A percentile compares a stretch with the other conserved stretches of the same genome.
phyloP scores from a whole-genome alignment of 2,113 vertebrate species.

The Microcebus ravelobensis region DNA sequence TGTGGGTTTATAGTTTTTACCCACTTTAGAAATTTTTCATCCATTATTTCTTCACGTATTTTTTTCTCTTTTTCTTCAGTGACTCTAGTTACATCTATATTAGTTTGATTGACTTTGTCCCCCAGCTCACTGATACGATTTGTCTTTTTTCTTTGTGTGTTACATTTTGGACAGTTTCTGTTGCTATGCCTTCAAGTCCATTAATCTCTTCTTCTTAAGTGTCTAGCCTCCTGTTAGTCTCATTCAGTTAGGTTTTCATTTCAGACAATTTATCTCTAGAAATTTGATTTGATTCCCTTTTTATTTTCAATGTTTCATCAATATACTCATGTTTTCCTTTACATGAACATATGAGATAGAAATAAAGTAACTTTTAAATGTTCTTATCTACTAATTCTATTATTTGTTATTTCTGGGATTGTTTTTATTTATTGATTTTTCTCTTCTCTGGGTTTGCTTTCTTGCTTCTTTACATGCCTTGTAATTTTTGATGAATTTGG shows the following conservation, averaged over 20 bases:
- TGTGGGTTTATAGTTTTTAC: background rate
- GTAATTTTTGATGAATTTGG: constrained; percentile 12
- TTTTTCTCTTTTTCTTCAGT: background rate
- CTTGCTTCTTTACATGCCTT: background rate
- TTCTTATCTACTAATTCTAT: background rate
- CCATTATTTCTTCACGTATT: background rate
- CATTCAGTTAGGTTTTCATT: background rate
- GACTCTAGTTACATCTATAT: background rate
- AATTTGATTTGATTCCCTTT: constrained; percentile 9
- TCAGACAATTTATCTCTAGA: background rate
- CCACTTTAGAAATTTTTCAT: background rate
- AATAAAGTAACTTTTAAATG: background rate
- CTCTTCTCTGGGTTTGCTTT: background rate
- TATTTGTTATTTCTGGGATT: background rate
- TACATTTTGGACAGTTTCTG: background rate
- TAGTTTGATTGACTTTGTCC: constrained; percentile 4
- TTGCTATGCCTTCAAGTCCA: background rate
- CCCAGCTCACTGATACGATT: background rate
- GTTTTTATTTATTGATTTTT: background rate
- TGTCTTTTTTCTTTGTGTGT: background rate
- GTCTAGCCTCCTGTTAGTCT: background rate
- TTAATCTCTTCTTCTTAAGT: background rate
- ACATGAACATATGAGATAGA: background rate
- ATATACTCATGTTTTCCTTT: background rate
- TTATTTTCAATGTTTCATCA: background rate